Base-by-base conservation (phyloP, 2,888 invertebrate genomes). In the Diadegma fenestrale region DNA sequence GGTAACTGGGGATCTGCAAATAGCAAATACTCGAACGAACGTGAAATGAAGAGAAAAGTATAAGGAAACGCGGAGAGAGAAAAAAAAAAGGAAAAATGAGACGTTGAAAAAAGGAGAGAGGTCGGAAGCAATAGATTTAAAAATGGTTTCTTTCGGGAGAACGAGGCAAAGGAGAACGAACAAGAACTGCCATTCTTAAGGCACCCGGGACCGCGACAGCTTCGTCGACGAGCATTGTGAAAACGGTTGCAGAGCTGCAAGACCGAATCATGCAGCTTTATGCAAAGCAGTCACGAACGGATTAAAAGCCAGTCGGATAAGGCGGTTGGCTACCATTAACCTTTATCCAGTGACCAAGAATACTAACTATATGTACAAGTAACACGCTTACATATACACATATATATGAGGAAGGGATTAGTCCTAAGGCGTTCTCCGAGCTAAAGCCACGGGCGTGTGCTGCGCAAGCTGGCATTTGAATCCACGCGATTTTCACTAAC, bases 221-320 rank as follows among this genome's bases (percentile, higher is more conserved):
- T 68, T 43, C 73, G 14, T 58, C 45, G 54, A 72, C 45, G 54
- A 72, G 77, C 61, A 78, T 75, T 64, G 82, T 83, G 63, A 66
- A 82, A 72, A 80, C 72, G 66, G 58, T 73, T 63, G 69, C 43
- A 58, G 80, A 81, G 37, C 66, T 41, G 79, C 71, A 80, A 58
- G 22, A 80, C 22, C 66, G 68, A 80, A 80, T 58, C 76, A 79
- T 73, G 86, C 77, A 87, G 88, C 88, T 88, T 90, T 89, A 90
- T 91, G 91, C 90, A 90, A 91, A 91, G 88, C 84, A 90, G 89
- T 88, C 89, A 89, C 89, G 89, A 89, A 89, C 88, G 90, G 90
- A 91, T 91, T 91, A 91, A 91, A 90, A 91, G 89, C 88, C 88
- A 88, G 88, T 87, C 87, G 87, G 89, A 90, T 90, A 89, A 90